phyloP scores from a whole-genome alignment of 2,797 vertebrate genomes.

The Enteromius unitaeniatus region DNA sequence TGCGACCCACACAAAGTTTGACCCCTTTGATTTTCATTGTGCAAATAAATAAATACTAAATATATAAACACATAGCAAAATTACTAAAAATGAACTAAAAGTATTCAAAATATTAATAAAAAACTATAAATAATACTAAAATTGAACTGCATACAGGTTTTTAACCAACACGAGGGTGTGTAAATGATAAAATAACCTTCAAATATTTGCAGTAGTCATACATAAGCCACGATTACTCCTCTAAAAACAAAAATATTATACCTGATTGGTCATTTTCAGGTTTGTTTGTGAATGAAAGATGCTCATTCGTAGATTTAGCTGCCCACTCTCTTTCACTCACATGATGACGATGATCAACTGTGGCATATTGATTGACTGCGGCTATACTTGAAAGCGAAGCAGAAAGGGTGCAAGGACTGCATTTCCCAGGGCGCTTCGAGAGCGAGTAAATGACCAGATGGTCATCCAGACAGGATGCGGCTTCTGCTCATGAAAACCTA shows the following conservation, averaged over 20 bases:
- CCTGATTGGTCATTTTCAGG: neutral
- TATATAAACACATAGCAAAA: neutral
- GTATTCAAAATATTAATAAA: neutral
- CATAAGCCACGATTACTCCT: neutral
- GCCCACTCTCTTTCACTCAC: constrained; percentile 11
- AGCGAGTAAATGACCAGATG: constrained; percentile 71
- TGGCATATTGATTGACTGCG: constrained; percentile 59
- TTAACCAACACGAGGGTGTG: neutral
- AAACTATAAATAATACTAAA: neutral
- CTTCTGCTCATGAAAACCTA: constrained; percentile 61
- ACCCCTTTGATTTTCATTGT: neutral
- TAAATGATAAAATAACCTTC: neutral
- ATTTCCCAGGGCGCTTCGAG: constrained; percentile 73
- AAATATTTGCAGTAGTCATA: neutral
- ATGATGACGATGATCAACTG: constrained; percentile 51
- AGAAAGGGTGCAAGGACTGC: constrained; percentile 63
- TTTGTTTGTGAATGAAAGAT: constrained; percentile 27
- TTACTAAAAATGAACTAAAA: neutral
- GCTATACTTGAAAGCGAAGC: constrained; percentile 35
- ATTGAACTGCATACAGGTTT: neutral
- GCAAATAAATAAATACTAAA: neutral
- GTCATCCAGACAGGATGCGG: constrained; percentile 62
- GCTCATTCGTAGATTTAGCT: constrained; percentile 17
- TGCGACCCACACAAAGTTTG: neutral
- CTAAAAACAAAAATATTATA: no score